Base-by-base conservation (phyloP, 1,140 invertebrate species). In the Panagrolaimus sp. region DNA sequence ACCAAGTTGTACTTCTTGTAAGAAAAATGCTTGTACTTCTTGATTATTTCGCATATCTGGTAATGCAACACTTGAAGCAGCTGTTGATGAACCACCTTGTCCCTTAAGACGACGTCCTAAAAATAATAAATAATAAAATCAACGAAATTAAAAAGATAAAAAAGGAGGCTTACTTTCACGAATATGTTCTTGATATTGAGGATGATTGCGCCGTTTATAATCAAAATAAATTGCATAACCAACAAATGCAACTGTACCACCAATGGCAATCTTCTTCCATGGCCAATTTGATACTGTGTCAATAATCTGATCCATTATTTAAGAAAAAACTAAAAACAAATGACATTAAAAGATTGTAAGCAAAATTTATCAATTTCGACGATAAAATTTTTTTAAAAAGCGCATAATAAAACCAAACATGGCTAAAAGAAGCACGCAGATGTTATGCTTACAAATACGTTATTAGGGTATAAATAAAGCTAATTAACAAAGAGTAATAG, bases 211-310 rank as follows among this genome's bases (percentile, higher is more conserved):
- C 69, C 94, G 88, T 84, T 94, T 92, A 72, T 89, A 88, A 84
- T 98, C 95, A 85, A 97, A 96, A 86, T 97, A 98, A 79, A 96
- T 89, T 85, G 94, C 97, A 85, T 97, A 98, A 42, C 93, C 93
- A 75, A 96, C 84, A 79, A 96, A 92, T 75, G 92, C 83, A 38
- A 91, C 89, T 14, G 92, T 91, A 16, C 51, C 27, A 27, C 20
- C 51, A 20, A 57, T 57, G n/a, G 51, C 51, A 57, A 57, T 57
- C 51, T 57, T 57, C n/a, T 57, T 57, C 51, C 51, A 57, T 20
- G 51, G 51, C 20, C 20, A 27, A 27, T 57, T 57, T 14, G 51
- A 20, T 1, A 57, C 27, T 27, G 51, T 25, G 20, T 57, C 51
- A 27, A 57, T 27, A 27, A 57, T 13, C 31, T 38, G 31, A 38